A percentile compares a stretch with the other conserved stretches of the same genome.
phyloP scores from a whole-genome alignment of 2,888 invertebrate genomes.

The Calephelis perditalis region DNA sequence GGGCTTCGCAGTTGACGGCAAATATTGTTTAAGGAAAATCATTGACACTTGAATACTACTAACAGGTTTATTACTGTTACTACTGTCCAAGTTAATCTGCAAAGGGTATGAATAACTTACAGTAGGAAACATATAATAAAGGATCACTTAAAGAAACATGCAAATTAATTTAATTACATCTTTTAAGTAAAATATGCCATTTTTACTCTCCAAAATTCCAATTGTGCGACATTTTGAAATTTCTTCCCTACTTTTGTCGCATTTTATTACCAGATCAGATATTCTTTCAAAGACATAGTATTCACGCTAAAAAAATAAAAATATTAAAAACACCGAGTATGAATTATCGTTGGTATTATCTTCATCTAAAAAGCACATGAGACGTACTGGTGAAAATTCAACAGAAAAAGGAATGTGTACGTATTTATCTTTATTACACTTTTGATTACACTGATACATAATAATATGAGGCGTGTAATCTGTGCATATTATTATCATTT shows the following conservation, averaged over 20 bases:
- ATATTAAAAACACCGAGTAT: not conserved
- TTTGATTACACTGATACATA: too few relatives aligned
- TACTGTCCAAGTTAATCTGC: not conserved
- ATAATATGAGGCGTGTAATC: too few relatives aligned
- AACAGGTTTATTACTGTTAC: constrained; percentile 15
- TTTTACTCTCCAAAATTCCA: constrained; percentile 49
- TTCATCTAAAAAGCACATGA: not conserved
- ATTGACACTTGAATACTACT: constrained; percentile 44
- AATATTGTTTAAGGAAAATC: constrained; percentile 39
- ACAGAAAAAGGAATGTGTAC: constrained; percentile 39
- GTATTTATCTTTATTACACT: not conserved
- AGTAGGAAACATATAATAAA: too few relatives aligned
- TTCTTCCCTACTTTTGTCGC: constrained; percentile 34
- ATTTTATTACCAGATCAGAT: constrained; percentile 36
- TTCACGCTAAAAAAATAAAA: constrained; percentile 42
- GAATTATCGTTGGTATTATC: not conserved
- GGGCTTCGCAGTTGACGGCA: constrained; percentile 44
- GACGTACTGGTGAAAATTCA: constrained; percentile 42
- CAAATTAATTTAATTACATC: constrained; percentile 41
- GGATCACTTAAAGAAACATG: too few relatives aligned
- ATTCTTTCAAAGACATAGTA: constrained; percentile 46
- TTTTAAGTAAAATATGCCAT: constrained; percentile 48
- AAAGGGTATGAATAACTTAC: too few relatives aligned
- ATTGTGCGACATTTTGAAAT: constrained; percentile 48
- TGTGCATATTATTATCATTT: too few relatives aligned